Evolutionary conservation across 2,113 vertebrate genomes (phyloP), one percentile per base, ranked within the genome.

Genomic region (Lophura nycthemera): DNA sequence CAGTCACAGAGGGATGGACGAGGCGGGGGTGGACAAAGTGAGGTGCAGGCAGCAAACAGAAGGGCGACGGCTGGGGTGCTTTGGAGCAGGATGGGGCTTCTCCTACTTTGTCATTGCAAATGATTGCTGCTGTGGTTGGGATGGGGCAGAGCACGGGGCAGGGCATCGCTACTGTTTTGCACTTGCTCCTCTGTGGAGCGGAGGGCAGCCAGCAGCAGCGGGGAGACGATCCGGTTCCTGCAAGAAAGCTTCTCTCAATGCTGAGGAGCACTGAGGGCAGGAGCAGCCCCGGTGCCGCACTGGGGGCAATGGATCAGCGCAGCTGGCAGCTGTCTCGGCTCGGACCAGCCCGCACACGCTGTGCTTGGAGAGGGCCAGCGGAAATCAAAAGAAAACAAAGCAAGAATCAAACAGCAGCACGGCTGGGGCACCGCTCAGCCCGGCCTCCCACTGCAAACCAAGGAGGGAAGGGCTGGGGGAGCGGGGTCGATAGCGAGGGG

Each of bases 171-270:
- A 0, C 1, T 18, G 69, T 24, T 75, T 42, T 5, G 24, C 18
- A 36, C 17, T 13, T 4, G 54, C 20, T 80, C 18, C 52, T 38
- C 20, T 13, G 8, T 0, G 1, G 32, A 70, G 65, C 6, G 1
- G 57, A 57, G n/a, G 63, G 54, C 50, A 48, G 67, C 47, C 34
- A 29, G 67, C 7, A 3, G 48, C 40, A 15, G 67, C 5, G 2
- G 15, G 27, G 20, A 14, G n/a, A 59, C 45, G 48, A 59, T 61
- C 40, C 3, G 32, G 11, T 22, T 32, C 32, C 59, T 24, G 19
- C 0, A 2, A 2, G 66, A 22, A 1, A 2, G 66, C 19, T 38
- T 50, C 4, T n/a, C 50, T 22, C 52, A 19, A 27, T 0, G 0
- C 1, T 0, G 40, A 21, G 8, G 21, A 30, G 47, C 18, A 64